Evolutionary conservation across 2,888 invertebrate genomes (phyloP).

Genomic region (Tillus elongatus): DNA sequence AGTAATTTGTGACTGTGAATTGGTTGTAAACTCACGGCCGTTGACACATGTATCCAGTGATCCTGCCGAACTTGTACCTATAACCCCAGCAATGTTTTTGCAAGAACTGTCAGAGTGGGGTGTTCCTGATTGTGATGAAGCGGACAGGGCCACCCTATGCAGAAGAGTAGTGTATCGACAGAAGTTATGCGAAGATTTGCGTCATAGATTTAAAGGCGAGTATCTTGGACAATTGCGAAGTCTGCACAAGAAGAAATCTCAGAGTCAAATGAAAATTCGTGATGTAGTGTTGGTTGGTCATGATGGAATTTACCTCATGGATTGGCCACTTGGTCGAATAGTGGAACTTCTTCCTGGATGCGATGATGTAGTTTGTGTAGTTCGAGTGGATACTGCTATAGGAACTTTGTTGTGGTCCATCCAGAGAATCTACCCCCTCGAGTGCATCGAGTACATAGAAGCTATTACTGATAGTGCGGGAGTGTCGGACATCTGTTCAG

Average conservation of each 20-base stretch:
- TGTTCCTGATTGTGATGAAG: slow-evolving; percentile 20
- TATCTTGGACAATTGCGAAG: slow-evolving; percentile 22
- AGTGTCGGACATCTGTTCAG: no score
- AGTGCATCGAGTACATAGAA: no score
- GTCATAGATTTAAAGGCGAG: slow-evolving; percentile 20
- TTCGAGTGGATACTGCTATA: no score
- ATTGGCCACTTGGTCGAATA: slow-evolving; percentile 20
- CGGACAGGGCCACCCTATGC: slow-evolving; percentile 16
- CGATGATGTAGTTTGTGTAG: slow-evolving; percentile 16
- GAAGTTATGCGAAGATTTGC: slow-evolving; percentile 19
- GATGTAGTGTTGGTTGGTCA: slow-evolving; percentile 20
- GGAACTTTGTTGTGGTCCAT: no score
- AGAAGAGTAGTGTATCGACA: slow-evolving; percentile 18
- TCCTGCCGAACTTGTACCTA: slow-evolving; percentile 12
- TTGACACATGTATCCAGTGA: slow-evolving; percentile 18
- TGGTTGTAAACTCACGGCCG: slow-evolving; percentile 30
- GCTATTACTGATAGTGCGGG: no score
- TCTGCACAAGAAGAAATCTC: slow-evolving; percentile 8
- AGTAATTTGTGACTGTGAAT: slow-evolving; percentile 32
- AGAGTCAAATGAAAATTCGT: slow-evolving; percentile 9
- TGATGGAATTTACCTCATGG: slow-evolving; percentile 16
- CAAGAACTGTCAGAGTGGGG: slow-evolving; percentile 18
- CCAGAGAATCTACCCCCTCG: no score
- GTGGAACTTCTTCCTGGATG: slow-evolving; percentile 17
- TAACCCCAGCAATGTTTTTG: slow-evolving; percentile 27